Evolutionary conservation across 2,113 vertebrate genomes (phyloP).

Genomic region (Perca flavescens): DNA sequence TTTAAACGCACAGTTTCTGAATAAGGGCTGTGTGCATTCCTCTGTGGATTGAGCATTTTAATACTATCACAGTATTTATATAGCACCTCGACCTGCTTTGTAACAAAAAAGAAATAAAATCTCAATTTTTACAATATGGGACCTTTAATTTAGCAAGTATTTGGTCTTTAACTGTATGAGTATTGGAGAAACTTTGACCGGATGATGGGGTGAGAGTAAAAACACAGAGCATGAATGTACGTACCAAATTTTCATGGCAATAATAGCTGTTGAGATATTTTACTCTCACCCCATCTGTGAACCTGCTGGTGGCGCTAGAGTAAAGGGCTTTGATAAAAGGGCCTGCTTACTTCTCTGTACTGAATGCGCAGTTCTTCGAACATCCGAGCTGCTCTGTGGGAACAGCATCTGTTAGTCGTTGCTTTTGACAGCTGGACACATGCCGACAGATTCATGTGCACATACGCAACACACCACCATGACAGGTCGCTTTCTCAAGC

Average conservation of each 20-base stretch:
- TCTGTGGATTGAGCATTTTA: too few species aligned
- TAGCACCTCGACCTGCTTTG: too few species aligned
- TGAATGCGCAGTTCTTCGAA: constrained; percentile 1
- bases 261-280: background rate
- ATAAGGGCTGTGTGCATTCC: too few species aligned
- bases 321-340: background rate
- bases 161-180: background rate
- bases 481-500: constrained; percentile 21
- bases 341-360: background rate
- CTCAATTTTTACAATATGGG: too few species aligned
- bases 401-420: constrained; percentile 51
- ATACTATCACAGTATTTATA: too few species aligned
- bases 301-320: background rate
- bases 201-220: background rate
- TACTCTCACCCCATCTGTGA: background rate
- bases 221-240: background rate
- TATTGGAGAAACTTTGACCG: background rate
- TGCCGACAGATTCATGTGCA: constrained; percentile 20
- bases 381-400: constrained; percentile 25
- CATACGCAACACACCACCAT: background rate
- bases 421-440: constrained; percentile 61
- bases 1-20: too few species aligned
- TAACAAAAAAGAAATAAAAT: too few species aligned
- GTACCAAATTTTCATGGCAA: background rate
- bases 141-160: background rate